Evolutionary conservation across 64 coral and sea anemone species (phyloP).

Genomic region (Montipora capricornis): DNA sequence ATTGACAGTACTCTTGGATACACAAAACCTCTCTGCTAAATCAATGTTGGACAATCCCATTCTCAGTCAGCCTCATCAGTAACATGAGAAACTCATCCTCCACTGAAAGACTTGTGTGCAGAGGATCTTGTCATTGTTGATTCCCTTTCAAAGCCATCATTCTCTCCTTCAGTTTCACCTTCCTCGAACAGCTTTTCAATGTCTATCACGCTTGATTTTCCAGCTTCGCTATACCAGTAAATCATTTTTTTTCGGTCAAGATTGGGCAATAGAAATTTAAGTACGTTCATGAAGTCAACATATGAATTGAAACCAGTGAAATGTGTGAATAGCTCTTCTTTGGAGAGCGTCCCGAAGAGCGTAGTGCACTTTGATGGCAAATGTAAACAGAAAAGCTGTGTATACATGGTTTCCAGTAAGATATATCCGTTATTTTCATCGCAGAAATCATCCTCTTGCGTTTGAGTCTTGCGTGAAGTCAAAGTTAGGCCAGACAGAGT

Average conservation of each 20-base stretch:
- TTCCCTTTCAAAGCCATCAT: background rate
- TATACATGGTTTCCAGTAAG: conserved; percentile 10
- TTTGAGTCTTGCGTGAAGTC: conserved; percentile 49
- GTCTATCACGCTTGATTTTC: no score
- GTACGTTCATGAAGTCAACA: conserved; percentile 19
- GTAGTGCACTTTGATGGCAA: background rate
- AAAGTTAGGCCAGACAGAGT: background rate
- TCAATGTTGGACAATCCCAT: conserved; percentile 59
- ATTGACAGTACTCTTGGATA: conserved; percentile 48
- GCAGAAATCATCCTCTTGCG: conserved; percentile 55
- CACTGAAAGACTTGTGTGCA: conserved; percentile 20
- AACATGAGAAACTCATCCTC: conserved; percentile 11
- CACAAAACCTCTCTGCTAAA: conserved; percentile 65
- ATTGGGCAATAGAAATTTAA: conserved; percentile 26
- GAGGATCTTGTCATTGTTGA: conserved; percentile 2
- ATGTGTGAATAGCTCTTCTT: conserved; percentile 16
- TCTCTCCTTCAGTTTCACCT: conserved; percentile 7
- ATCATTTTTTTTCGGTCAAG: background rate
- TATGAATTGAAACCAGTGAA: conserved; percentile 25
- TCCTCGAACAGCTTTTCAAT: background rate
- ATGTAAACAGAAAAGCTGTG: conserved; percentile 55
- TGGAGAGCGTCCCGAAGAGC: background rate
- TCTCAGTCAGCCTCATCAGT: conserved; percentile 53
- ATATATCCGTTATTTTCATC: background rate
- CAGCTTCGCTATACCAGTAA: no score